phyloP scores from a whole-genome alignment of 2,888 invertebrate genomes.

The Bursaphelenchus okinawaensis region DNA sequence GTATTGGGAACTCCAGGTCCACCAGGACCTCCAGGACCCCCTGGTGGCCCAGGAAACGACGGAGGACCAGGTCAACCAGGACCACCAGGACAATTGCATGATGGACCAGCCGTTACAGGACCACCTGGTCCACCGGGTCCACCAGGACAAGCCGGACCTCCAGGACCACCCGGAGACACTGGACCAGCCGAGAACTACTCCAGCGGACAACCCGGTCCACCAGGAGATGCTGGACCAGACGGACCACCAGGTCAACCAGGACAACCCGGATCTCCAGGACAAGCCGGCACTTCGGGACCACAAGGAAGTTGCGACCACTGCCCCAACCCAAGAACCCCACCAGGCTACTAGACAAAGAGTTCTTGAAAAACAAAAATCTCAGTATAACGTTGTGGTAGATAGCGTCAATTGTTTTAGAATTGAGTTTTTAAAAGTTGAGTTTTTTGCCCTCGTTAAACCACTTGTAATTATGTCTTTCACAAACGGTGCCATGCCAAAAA shows the following conservation, averaged over 20 bases:
- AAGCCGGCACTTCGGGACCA: not conserved
- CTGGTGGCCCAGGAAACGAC: slow-evolving; percentile 29
- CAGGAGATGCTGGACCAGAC: not conserved
- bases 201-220: not conserved
- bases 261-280: not conserved
- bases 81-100: slow-evolving; percentile 12
- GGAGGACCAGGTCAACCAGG: slow-evolving; percentile 25
- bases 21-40: slow-evolving; percentile 29
- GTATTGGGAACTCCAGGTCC: slow-evolving; percentile 28
- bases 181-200: not conserved
- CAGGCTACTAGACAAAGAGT: not conserved
- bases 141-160: slow-evolving; percentile 18
- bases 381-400: not conserved
- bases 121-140: not conserved
- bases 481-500: not conserved
- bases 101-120: not conserved
- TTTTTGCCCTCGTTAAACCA: not conserved
- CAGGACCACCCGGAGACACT: slow-evolving; percentile 22
- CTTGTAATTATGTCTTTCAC: not conserved
- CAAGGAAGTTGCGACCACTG: not conserved
- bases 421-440: not conserved
- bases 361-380: not conserved
- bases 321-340: not conserved
- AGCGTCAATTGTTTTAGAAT: not conserved
- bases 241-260: not conserved